phyloP scores from a whole-genome alignment of 2,113 vertebrate species.

The Maylandia zebra region DNA sequence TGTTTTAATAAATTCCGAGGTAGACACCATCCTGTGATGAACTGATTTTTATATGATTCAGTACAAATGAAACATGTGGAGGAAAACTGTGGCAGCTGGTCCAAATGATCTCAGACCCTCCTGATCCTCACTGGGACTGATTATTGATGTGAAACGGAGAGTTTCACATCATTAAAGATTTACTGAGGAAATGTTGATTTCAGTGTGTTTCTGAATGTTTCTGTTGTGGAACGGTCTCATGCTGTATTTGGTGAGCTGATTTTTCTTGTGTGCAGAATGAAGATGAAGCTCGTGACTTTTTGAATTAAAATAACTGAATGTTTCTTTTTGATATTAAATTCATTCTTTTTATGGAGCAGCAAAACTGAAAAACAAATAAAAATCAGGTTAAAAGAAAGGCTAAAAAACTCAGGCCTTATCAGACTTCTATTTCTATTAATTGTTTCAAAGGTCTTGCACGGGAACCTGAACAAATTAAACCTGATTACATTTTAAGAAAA shows the following conservation, averaged over 20 bases:
- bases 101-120: not conserved
- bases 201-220: not conserved
- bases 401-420: too few relatives aligned
- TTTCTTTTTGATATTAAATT: not conserved
- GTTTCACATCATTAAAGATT: not conserved
- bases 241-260: not conserved
- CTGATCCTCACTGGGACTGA: not conserved
- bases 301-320: not conserved
- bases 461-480: accelerated
- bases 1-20: not conserved
- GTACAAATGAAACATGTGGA: not conserved
- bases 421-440: too few relatives aligned
- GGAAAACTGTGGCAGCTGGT: not conserved
- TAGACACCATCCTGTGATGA: not conserved
- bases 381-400: accelerated
- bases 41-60: not conserved
- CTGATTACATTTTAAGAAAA: not conserved
- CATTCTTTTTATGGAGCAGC: not conserved
- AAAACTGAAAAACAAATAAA: not conserved
- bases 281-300: accelerated
- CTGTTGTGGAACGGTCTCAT: not conserved
- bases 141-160: not conserved
- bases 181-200: not conserved
- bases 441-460: accelerated
- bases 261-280: not conserved